These are phyloP conservation scores for Falco peregrinus DNA, from an alignment of 2,797 vertebrate species.

Conservation along the genomic window DNA sequence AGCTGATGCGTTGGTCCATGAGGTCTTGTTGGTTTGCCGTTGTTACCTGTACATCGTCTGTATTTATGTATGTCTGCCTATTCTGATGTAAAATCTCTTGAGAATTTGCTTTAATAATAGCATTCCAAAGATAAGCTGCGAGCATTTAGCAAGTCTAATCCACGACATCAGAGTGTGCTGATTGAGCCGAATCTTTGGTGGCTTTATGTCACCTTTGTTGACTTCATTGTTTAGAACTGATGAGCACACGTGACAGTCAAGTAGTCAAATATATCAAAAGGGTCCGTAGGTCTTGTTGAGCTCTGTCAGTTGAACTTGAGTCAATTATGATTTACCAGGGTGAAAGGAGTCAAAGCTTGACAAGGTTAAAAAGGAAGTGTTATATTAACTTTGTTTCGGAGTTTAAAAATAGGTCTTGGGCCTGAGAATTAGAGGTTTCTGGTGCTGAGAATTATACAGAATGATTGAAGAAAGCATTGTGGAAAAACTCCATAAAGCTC, in stretches of 20 bases:
- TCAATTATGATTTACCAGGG: neutral
- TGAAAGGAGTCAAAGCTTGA: slow-evolving; percentile 1
- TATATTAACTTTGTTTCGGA: neutral
- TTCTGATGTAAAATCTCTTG: slow-evolving; percentile 7
- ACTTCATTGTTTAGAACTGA: neutral
- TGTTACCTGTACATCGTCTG: neutral
- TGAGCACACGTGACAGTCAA: neutral
- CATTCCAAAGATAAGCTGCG: neutral
- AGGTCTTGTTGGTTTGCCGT: neutral
- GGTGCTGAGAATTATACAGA: neutral
- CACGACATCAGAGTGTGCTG: neutral
- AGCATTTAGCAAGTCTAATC: slow-evolving; percentile 9
- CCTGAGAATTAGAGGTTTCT: neutral
- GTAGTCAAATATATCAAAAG: slow-evolving; percentile 16
- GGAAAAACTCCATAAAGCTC: neutral
- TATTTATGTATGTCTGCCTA: neutral
- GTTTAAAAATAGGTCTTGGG: neutral
- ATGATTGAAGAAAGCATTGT: neutral
- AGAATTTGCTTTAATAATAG: neutral
- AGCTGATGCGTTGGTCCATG: neutral
- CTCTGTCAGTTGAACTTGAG: neutral
- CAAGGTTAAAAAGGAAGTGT: neutral
- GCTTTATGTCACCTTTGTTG: neutral
- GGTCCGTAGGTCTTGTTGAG: neutral
- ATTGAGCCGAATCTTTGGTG: slow-evolving; percentile 1